Evolutionary conservation across 1,140 invertebrate genomes (phyloP).

Genomic region (Zaprionus camerounensis): DNA sequence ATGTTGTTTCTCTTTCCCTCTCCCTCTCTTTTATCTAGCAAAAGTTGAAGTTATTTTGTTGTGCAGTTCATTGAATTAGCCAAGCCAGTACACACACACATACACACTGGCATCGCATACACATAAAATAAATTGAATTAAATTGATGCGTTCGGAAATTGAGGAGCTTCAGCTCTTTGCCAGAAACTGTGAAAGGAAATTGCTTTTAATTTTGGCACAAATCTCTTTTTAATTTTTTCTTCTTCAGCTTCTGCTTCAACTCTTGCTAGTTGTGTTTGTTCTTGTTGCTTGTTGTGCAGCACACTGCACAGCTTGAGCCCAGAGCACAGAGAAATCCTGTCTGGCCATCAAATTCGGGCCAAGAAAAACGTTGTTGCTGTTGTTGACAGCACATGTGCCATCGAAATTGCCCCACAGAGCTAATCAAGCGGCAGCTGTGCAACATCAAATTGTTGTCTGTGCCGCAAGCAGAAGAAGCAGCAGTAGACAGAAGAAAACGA

Average conservation of each 20-base stretch:
- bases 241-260: neutral
- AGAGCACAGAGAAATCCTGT: slow-evolving; percentile 30
- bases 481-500: neutral
- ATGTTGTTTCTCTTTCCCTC: neutral
- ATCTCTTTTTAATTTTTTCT: slow-evolving; percentile 75
- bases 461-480: slow-evolving; percentile 13
- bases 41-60: slow-evolving; percentile 74
- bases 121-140: slow-evolving; percentile 77
- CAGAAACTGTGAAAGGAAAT: slow-evolving; percentile 53
- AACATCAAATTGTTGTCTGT: slow-evolving; percentile 43
- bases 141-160: slow-evolving; percentile 64
- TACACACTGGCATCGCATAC: slow-evolving; percentile 11
- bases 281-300: slow-evolving; percentile 1
- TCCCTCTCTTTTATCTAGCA: slow-evolving; percentile 14
- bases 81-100: neutral
- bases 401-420: slow-evolving; percentile 51
- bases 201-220: slow-evolving; percentile 77
- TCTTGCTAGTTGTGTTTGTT: neutral
- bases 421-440: slow-evolving; percentile 72
- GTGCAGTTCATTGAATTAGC: slow-evolving; percentile 78
- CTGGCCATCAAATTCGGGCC: slow-evolving; percentile 28
- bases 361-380: slow-evolving; percentile 20
- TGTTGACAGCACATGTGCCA: slow-evolving; percentile 67
- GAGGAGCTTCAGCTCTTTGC: slow-evolving; percentile 32
- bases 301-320: slow-evolving; percentile 22